phyloP scores from a whole-genome alignment of 2,113 vertebrate species.

The Phodopus roborovskii region DNA sequence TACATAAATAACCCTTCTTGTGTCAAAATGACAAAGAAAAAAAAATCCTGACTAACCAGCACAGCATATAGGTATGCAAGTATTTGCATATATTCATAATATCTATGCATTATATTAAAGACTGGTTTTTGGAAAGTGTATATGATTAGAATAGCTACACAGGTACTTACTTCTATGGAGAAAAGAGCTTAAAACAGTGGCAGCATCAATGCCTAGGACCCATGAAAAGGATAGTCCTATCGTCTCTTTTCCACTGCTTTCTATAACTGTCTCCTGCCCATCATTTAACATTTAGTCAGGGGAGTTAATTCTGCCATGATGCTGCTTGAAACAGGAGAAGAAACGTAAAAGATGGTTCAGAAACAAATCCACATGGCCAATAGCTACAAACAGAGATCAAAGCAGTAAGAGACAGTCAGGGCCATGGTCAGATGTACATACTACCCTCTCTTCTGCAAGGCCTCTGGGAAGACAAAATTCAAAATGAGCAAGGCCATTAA shows the following conservation, averaged over 20 bases:
- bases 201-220: background rate
- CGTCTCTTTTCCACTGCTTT: background rate
- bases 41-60: background rate
- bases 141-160: background rate
- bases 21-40: background rate
- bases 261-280: background rate
- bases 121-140: background rate
- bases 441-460: background rate
- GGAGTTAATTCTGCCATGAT: background rate
- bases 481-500: conserved; percentile 22
- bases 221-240: fast-evolving
- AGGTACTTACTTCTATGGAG: background rate
- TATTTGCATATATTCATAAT: background rate
- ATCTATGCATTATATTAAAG: background rate
- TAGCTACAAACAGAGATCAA: background rate
- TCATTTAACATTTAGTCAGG: background rate
- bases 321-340: background rate
- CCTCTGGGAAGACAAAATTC: background rate
- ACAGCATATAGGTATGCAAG: background rate
- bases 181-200: background rate
- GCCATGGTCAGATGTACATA: fast-evolving
- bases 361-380: background rate
- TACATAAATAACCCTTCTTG: background rate
- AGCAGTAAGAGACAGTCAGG: too few species aligned
- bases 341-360: background rate